A percentile compares a stretch with the other conserved stretches of the same genome.
These are phyloP conservation scores for Saguinus midas DNA, from an alignment of 2,113 vertebrate genomes.

Conservation along the genomic window DNA sequence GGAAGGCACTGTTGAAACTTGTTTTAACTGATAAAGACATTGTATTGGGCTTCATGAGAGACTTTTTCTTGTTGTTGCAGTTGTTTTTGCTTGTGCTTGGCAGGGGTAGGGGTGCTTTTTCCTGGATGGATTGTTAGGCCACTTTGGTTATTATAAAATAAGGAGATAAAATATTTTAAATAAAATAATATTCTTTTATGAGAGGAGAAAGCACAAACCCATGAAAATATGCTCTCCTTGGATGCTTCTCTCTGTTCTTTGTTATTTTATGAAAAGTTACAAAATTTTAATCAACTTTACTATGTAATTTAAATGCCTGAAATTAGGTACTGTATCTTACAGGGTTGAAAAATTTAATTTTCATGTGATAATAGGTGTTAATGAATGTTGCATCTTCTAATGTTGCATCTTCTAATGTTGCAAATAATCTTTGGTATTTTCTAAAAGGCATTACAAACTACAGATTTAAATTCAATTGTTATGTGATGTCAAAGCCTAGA, in stretches of 20 bases:
- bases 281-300: slow-evolving; percentile 15
- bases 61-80: not conserved
- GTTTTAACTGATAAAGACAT: slow-evolving; percentile 25
- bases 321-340: not conserved
- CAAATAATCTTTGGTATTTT: not conserved
- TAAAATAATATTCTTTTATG: not conserved
- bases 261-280: slow-evolving; percentile 27
- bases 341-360: slow-evolving; percentile 45
- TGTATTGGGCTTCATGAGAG: not conserved
- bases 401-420: not conserved
- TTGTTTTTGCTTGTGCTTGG: not conserved
- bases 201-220: not conserved
- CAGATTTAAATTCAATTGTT: not conserved
- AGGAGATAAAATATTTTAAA: slow-evolving; percentile 32
- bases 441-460: slow-evolving; percentile 40
- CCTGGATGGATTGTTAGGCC: not conserved
- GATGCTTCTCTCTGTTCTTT: not conserved
- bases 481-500: not conserved
- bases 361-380: slow-evolving; percentile 49
- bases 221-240: not conserved
- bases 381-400: slow-evolving; percentile 34
- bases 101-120: not conserved
- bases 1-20: not conserved
- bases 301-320: slow-evolving; percentile 29
- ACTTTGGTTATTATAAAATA: slow-evolving; percentile 37